Conservation (phyloP, 2,888 invertebrate genomes). For the Synergus gifuensis region DNA sequence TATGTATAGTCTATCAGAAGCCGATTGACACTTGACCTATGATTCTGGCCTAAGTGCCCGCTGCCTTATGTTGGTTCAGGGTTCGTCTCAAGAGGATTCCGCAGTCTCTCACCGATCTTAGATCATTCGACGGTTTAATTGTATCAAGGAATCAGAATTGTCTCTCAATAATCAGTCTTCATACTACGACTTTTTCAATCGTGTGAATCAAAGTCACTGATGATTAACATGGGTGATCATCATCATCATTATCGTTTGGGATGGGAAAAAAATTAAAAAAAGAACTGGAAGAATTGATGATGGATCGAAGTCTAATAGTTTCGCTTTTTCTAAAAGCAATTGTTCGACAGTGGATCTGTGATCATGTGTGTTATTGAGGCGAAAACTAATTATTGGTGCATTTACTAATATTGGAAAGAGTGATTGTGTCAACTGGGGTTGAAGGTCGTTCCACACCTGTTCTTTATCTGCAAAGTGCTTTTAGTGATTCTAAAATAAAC, state of each 20-base stretch:
- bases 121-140: slow-evolving; percentile 53
- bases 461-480: neutral
- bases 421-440: neutral
- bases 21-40: slow-evolving; percentile 73
- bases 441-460: neutral
- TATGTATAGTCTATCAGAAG: slow-evolving; percentile 65
- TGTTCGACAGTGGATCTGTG: slow-evolving; percentile 10
- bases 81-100: slow-evolving; percentile 51
- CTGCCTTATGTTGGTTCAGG: slow-evolving; percentile 55
- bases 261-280: neutral
- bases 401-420: neutral
- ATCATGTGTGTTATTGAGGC: slow-evolving; percentile 18
- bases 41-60: slow-evolving; percentile 62
- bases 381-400: slow-evolving; percentile 25
- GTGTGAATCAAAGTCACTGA: slow-evolving; percentile 14
- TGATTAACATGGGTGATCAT: neutral
- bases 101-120: slow-evolving; percentile 58
- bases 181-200: neutral
- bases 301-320: slow-evolving; percentile 39
- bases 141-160: slow-evolving; percentile 40
- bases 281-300: slow-evolving; percentile 7
- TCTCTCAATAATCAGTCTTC: slow-evolving; percentile 21
- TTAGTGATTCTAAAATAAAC: neutral
- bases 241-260: neutral
- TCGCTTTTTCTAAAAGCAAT: slow-evolving; percentile 10